Conservation (phyloP, 2,888 invertebrate genomes). For the Drosophila setosimentum region DNA sequence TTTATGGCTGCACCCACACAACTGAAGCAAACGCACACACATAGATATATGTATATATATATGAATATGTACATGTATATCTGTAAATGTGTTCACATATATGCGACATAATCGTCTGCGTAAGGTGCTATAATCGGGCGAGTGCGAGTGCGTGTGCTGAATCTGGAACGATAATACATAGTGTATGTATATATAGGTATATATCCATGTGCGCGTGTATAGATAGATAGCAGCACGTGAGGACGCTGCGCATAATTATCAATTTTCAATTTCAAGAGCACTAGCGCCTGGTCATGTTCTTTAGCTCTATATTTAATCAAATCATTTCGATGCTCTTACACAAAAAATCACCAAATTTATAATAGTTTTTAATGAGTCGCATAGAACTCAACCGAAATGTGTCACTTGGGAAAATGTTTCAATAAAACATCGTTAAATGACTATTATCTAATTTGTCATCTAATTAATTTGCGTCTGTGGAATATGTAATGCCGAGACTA, state of each 20-base stretch:
- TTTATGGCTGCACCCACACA: constrained; percentile 49
- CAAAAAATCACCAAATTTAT: background rate
- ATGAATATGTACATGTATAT: constrained; percentile 6
- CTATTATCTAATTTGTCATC: background rate
- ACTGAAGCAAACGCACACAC: background rate
- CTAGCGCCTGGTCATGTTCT: constrained; percentile 4
- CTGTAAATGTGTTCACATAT: background rate
- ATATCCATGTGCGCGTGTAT: no score
- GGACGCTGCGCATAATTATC: constrained; percentile 63
- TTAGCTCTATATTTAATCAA: background rate
- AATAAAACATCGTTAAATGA: background rate
- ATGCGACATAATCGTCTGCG: constrained; percentile 61
- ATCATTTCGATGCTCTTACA: background rate
- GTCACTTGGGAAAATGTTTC: background rate
- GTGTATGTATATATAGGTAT: background rate
- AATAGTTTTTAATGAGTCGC: background rate
- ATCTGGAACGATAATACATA: constrained; percentile 49
- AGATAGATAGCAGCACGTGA: constrained; percentile 57
- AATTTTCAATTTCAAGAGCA: constrained; percentile 74
- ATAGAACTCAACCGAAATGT: background rate
- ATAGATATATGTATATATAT: background rate
- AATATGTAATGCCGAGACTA: background rate
- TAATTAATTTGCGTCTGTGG: background rate
- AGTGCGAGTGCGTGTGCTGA: constrained; percentile 30
- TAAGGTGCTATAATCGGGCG: constrained; percentile 53